A percentile compares a stretch with the other conserved stretches of the same genome.
Conservation (phyloP, 2,888 invertebrate species). For the Anaspis maculata region DNA sequence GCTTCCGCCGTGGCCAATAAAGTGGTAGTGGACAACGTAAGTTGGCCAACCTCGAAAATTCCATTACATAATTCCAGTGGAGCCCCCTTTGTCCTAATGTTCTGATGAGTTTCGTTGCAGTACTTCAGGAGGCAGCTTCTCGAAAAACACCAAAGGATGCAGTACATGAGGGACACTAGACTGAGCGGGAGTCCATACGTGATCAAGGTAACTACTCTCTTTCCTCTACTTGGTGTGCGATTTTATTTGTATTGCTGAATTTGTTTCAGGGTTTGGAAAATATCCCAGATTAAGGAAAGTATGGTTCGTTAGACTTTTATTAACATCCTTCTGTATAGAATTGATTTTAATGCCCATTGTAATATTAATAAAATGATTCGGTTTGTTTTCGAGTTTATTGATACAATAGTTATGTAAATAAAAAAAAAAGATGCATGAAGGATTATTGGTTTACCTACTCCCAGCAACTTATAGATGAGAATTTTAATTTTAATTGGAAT, state of each 20-base stretch:
- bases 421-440: too few species aligned
- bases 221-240: too few species aligned
- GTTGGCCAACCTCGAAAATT: slow-evolving; percentile 4
- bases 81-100: too few species aligned
- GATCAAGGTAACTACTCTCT: slow-evolving; percentile 41
- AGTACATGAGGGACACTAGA: slow-evolving; percentile 55
- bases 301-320: neutral
- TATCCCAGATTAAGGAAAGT: slow-evolving; percentile 45
- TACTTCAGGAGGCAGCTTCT: slow-evolving; percentile 47
- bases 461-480: too few species aligned
- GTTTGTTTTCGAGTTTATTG: too few species aligned
- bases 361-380: too few species aligned
- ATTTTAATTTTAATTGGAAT: too few species aligned
- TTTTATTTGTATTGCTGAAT: neutral
- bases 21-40: slow-evolving; percentile 49
- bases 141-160: slow-evolving; percentile 45
- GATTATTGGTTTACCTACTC: too few species aligned
- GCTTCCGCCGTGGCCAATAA: slow-evolving; percentile 56
- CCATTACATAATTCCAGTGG: slow-evolving; percentile 14
- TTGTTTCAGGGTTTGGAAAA: slow-evolving; percentile 50
- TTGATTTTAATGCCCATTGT: neutral
- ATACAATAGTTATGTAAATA: too few species aligned
- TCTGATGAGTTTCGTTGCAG: too few species aligned
- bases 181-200: slow-evolving; percentile 54
- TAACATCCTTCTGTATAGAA: too few species aligned